Conservation (phyloP, 2,113 vertebrate species). For the Mesocricetus auratus region DNA sequence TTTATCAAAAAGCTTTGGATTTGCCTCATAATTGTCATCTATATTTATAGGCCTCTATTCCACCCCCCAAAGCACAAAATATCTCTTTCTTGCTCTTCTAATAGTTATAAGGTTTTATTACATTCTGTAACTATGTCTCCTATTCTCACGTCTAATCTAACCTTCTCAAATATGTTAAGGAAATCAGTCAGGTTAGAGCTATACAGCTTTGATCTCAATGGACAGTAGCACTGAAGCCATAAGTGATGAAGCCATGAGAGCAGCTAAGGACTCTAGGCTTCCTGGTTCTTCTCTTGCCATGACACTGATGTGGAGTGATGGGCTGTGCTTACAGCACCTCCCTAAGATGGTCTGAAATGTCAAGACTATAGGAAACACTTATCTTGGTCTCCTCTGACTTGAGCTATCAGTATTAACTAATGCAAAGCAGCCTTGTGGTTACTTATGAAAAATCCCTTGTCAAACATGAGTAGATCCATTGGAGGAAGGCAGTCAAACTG, state of each 20-base stretch:
- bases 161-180: constrained; percentile 22
- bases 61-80: neutral
- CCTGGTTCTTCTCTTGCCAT: neutral
- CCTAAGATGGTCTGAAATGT: neutral
- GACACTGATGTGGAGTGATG: neutral
- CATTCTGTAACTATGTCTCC: neutral
- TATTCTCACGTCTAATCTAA: neutral
- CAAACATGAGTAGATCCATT: neutral
- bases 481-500: constrained; percentile 5
- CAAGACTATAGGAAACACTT: constrained; percentile 21
- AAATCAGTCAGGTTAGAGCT: constrained; percentile 23
- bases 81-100: constrained; percentile 6
- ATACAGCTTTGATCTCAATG: neutral
- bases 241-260: neutral
- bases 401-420: constrained; percentile 12
- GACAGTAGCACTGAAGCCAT: neutral
- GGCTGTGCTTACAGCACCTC: neutral
- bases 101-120: neutral
- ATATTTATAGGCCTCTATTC: neutral
- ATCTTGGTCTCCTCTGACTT: neutral
- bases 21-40: constrained; percentile 18
- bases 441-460: constrained; percentile 14
- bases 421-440: neutral
- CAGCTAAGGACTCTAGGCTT: neutral
- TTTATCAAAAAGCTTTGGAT: constrained; percentile 1